A percentile compares a stretch with the other conserved stretches of the same genome.
phyloP scores from a whole-genome alignment of 2,797 vertebrate species.

The Chelon auratus region DNA sequence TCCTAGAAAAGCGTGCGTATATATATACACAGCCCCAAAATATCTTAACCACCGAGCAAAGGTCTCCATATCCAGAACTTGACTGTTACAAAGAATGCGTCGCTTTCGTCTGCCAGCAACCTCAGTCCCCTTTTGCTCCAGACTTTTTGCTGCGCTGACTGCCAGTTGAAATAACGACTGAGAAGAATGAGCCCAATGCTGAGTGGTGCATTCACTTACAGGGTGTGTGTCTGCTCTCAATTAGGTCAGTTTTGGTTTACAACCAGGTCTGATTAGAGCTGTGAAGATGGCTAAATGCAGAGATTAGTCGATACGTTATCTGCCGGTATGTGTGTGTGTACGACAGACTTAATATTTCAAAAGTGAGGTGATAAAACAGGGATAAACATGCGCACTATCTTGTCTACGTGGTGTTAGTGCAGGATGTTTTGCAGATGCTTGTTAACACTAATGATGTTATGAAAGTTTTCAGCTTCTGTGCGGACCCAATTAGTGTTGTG shows the following conservation, averaged over 20 bases:
- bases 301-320: slow-evolving; percentile 33
- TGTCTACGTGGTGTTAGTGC: slow-evolving; percentile 40
- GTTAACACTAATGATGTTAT: slow-evolving; percentile 49
- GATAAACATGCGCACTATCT: slow-evolving; percentile 6
- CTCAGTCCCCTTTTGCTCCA: slow-evolving; percentile 71
- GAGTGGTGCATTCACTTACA: slow-evolving; percentile 46
- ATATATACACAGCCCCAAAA: slow-evolving; percentile 67
- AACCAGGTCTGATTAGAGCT: slow-evolving; percentile 58
- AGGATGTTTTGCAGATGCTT: slow-evolving; percentile 54
- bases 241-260: slow-evolving; percentile 57
- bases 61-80: slow-evolving; percentile 78
- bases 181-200: slow-evolving; percentile 66
- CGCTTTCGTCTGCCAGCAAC: slow-evolving; percentile 77
- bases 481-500: slow-evolving; percentile 19
- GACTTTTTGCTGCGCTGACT: slow-evolving; percentile 59
- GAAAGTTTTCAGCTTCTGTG: slow-evolving; percentile 39
- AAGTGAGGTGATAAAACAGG: slow-evolving; percentile 7
- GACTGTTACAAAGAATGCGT: slow-evolving; percentile 82
- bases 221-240: slow-evolving; percentile 52
- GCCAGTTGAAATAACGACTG: slow-evolving; percentile 77
- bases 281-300: slow-evolving; percentile 50
- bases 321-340: slow-evolving; percentile 21
- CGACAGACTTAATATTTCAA: slow-evolving; percentile 17
- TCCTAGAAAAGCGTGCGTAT: slow-evolving; percentile 55
- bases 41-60: slow-evolving; percentile 80